Base-by-base conservation (phyloP, 1,140 invertebrate genomes). In the Camponotus floridanus region DNA sequence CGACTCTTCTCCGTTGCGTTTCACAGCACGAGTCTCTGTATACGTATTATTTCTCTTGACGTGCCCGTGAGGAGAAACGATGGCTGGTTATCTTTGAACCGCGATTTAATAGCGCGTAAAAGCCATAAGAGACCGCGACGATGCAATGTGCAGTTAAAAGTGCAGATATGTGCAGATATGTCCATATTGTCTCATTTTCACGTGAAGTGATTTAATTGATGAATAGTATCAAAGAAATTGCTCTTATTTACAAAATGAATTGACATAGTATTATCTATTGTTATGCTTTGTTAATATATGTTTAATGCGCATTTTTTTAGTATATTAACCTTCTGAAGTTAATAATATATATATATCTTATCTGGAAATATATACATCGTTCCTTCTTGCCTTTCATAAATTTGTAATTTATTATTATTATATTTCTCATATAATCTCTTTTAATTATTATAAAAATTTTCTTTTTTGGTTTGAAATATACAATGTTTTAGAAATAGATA, bases 1-100 rank as follows among this genome's bases (percentile, higher is more conserved):
- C 92, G 92, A 88, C 86, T 26, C 26, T 91, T 90, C 87, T 57
- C 85, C 59, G 67, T 68, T 81, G 87, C 88, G 88, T 91, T 92
- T 73, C 87, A 84, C 81, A 91, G 88, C 87, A 90, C 92, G 90
- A 88, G 42, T n/a, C 39, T 33, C 80, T 81, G 57, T 55, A 67
- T 45, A 57, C 48, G 70, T 62, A 26, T 70, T 18, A 51, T 51
- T 67, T 21, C n/a, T 21, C 31, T 83, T 61, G 57, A 11, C 68
- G 55, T 74, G 79, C 21, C 13, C 55, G 68, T 55, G 9, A 51
- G 59, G 88, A 90, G 86, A 86, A 88, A 79, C 78, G 57, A 45
- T 11, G 87, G 70, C n/a, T 48, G 11, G 51, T 64, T 59, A 83
- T 74, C 51, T 31, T 36, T 7, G 33, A 74, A 65, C 68, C 31